Evolutionary conservation across 2,113 vertebrate genomes (phyloP).

Genomic region (Isurus oxyrinchus): DNA sequence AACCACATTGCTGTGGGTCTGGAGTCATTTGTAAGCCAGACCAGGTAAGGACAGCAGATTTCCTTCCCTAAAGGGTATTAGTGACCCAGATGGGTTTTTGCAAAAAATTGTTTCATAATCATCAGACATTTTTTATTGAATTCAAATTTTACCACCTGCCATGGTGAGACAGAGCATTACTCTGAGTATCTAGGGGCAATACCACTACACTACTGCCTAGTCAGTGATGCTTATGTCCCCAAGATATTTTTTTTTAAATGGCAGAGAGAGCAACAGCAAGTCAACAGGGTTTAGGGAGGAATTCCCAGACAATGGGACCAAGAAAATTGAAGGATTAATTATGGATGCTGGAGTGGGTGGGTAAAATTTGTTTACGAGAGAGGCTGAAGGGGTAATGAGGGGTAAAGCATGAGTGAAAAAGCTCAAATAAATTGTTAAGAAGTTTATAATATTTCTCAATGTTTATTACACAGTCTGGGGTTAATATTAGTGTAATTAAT

Average conservation of each 20-base stretch:
- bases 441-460: background rate
- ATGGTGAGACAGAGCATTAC: too few relatives aligned
- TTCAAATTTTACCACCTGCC: too few relatives aligned
- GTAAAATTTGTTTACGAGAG: background rate
- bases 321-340: background rate
- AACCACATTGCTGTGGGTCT: too few relatives aligned
- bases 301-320: background rate
- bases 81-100: too few relatives aligned
- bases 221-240: background rate
- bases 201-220: background rate
- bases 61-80: too few relatives aligned
- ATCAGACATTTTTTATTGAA: too few relatives aligned
- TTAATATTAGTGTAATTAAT: background rate
- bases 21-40: too few relatives aligned
- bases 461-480: background rate
- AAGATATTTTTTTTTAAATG: background rate
- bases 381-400: background rate
- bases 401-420: background rate
- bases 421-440: background rate
- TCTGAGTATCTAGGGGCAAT: too few relatives aligned
- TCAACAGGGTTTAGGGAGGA: background rate
- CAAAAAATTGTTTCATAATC: too few relatives aligned
- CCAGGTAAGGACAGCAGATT: too few relatives aligned
- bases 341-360: background rate
- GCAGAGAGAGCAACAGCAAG: background rate